Conservation (phyloP, 1,140 invertebrate species). For the Saccostrea echinata region DNA sequence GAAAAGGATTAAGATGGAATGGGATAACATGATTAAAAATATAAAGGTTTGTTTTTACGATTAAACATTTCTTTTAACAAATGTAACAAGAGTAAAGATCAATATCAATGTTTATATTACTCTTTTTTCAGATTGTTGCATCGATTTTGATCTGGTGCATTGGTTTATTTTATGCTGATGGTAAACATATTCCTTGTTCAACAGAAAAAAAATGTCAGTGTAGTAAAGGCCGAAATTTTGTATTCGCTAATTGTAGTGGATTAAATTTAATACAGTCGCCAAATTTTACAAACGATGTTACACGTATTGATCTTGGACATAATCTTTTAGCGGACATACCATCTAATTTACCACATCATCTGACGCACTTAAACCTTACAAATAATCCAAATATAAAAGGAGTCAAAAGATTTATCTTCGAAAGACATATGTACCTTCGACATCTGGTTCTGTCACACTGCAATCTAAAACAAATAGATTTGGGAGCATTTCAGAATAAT, state of each 20-base stretch:
- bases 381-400: neutral
- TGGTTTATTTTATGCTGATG: neutral
- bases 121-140: neutral
- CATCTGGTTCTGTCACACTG: neutral
- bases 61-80: no score
- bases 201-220: neutral
- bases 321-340: neutral
- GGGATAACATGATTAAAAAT: no score
- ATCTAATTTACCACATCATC: neutral
- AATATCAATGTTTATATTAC: neutral
- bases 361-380: neutral
- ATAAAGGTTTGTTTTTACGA: no score
- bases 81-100: no score
- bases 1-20: no score
- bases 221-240: neutral
- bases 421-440: neutral
- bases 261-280: neutral
- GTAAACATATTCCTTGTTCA: neutral
- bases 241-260: neutral
- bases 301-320: neutral
- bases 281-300: neutral
- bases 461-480: slow-evolving; percentile 19
- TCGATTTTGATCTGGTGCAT: neutral
- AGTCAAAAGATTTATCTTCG: neutral
- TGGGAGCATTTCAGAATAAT: neutral